Conservation (phyloP, 1,140 invertebrate species). For the Aradophagus sp. region DNA sequence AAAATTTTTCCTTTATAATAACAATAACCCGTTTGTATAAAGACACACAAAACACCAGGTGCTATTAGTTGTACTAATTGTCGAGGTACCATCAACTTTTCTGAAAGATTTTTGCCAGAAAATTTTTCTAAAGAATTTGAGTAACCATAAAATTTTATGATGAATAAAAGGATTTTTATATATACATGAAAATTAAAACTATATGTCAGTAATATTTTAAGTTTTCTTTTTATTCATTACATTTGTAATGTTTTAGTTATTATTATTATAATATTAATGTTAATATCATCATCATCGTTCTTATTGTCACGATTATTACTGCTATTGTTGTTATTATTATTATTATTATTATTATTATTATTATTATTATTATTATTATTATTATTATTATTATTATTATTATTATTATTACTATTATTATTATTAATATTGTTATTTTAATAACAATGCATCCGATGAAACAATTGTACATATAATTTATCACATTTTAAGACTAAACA, state of each 20-base stretch:
- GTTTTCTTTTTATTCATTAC: constrained; percentile 5
- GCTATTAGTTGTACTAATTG: constrained; percentile 45
- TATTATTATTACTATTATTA: no score
- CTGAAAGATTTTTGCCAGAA: constrained; percentile 47
- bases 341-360: no score
- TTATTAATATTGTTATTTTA: constrained; percentile 7
- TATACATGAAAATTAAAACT: constrained; percentile 23
- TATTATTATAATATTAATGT: no score
- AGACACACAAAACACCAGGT: constrained; percentile 32
- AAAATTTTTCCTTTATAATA: no score
- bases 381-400: no score
- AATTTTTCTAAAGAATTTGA: constrained; percentile 43
- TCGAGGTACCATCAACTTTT: constrained; percentile 28
- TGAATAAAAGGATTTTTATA: constrained; percentile 43
- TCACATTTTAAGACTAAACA: no score
- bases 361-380: no score
- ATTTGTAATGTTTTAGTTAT: constrained; percentile 1
- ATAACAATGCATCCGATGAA: constrained; percentile 11
- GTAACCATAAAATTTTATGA: constrained; percentile 29
- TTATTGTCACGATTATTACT: no score
- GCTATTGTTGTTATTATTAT: no score
- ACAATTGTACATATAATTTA: constrained; percentile 43
- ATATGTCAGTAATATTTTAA: constrained; percentile 1
- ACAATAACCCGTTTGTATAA: no score
- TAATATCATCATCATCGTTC: no score